These are phyloP conservation scores for Drosophila yooni DNA, from an alignment of 2,888 invertebrate species.

Conservation along the genomic window DNA sequence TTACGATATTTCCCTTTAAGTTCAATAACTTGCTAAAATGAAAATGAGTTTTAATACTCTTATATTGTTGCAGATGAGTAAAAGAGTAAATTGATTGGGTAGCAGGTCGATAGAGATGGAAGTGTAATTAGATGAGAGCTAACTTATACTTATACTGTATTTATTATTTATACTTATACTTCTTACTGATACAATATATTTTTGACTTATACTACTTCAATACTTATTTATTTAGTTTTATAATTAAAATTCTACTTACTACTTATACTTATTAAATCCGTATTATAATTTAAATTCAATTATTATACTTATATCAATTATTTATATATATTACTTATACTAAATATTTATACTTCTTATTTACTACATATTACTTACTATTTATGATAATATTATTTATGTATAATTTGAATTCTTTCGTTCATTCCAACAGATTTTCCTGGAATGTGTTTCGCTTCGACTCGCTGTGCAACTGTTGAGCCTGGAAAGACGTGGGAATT, in stretches of 20 bases:
- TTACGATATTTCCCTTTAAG: background rate
- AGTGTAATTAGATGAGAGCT: background rate
- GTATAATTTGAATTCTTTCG: background rate
- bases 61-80: background rate
- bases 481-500: conserved; percentile 94
- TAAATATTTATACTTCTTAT: background rate
- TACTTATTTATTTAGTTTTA: background rate
- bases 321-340: background rate
- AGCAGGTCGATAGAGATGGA: background rate
- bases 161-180: background rate
- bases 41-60: background rate
- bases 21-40: background rate
- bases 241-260: background rate
- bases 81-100: background rate
- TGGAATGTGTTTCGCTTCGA: conserved; percentile 95
- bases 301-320: background rate
- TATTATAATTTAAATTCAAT: background rate
- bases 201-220: background rate
- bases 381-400: background rate
- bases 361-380: background rate
- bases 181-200: background rate
- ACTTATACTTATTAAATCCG: background rate
- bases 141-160: background rate
- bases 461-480: conserved; percentile 94
- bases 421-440: conserved; percentile 90